phyloP scores from a whole-genome alignment of 2,113 vertebrate species.

The Xenotilapia caudafasciata region DNA sequence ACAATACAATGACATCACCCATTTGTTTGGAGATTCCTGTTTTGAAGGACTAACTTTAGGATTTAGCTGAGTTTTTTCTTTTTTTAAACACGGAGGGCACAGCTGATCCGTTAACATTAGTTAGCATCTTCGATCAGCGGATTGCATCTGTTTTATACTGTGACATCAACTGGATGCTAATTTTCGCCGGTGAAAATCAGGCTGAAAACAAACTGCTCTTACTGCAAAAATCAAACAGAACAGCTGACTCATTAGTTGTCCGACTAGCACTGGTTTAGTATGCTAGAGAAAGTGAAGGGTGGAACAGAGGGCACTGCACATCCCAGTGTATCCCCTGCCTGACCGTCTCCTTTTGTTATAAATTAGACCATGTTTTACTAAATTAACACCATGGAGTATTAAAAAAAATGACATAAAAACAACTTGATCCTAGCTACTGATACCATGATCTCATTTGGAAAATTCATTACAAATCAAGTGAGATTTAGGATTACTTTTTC shows the following conservation, averaged over 20 bases:
- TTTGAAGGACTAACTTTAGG: not conserved
- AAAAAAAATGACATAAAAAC: not conserved
- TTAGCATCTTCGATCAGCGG: not conserved
- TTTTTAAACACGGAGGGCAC: not conserved
- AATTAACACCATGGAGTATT: not conserved
- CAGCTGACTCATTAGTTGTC: not conserved
- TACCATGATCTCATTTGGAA: not conserved
- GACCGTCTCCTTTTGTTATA: not conserved
- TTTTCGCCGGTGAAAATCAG: not conserved
- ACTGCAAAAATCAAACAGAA: not conserved
- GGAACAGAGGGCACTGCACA: not conserved
- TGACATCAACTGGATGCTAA: not conserved
- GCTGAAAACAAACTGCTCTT: not conserved
- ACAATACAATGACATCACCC: not conserved
- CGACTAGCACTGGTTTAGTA: not conserved
- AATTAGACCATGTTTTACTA: not conserved
- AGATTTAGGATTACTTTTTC: not conserved
- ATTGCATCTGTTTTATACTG: not conserved
- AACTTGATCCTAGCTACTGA: not conserved
- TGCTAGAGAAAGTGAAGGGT: not conserved
- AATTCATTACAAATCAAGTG: accelerated
- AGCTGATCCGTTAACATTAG: not conserved
- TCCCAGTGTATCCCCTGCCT: not conserved
- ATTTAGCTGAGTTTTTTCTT: not conserved
- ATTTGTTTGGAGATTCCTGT: not conserved